A percentile compares a stretch with the other conserved stretches of the same genome.
phyloP scores from a whole-genome alignment of 2,888 invertebrate species.

The Tolmerus cingulatus region DNA sequence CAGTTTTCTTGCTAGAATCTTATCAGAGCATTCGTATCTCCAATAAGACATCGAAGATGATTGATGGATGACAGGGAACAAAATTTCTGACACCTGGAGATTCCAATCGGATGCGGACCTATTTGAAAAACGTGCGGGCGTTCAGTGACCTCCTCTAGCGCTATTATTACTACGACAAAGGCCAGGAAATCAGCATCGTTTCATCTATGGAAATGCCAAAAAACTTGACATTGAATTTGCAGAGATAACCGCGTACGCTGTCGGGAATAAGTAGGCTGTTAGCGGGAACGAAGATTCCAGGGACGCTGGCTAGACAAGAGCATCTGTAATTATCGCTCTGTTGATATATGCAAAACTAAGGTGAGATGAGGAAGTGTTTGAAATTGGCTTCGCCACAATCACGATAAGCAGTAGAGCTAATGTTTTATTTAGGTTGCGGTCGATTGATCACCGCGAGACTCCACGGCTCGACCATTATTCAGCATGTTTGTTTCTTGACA shows the following conservation, averaged over 20 bases:
- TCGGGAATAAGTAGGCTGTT: background rate
- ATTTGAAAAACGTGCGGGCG: conserved; percentile 25
- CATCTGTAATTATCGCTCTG: background rate
- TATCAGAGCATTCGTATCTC: conserved; percentile 24
- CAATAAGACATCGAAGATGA: conserved; percentile 16
- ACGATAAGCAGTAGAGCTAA: background rate
- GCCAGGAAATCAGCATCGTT: conserved; percentile 24
- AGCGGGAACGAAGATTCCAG: background rate
- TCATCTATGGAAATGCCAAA: background rate
- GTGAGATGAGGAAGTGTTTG: background rate
- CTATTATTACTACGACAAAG: conserved; percentile 13
- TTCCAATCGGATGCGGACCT: conserved; percentile 5
- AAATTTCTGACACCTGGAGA: conserved; percentile 36
- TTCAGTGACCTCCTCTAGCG: conserved; percentile 32
- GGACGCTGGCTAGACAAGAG: background rate
- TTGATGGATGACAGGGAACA: conserved; percentile 35
- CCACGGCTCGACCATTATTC: background rate
- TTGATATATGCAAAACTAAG: conserved; percentile 4
- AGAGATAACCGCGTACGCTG: background rate
- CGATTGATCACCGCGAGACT: background rate
- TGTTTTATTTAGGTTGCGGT: background rate
- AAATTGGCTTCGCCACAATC: background rate
- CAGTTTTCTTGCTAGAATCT: conserved; percentile 9
- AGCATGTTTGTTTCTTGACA: background rate
- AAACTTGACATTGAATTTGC: conserved; percentile 27